Percentiles rank a stretch among this genome's conserved stretches.
phyloP scores from a whole-genome alignment of 2,888 invertebrate species.

The Drosophila prostipennis region DNA sequence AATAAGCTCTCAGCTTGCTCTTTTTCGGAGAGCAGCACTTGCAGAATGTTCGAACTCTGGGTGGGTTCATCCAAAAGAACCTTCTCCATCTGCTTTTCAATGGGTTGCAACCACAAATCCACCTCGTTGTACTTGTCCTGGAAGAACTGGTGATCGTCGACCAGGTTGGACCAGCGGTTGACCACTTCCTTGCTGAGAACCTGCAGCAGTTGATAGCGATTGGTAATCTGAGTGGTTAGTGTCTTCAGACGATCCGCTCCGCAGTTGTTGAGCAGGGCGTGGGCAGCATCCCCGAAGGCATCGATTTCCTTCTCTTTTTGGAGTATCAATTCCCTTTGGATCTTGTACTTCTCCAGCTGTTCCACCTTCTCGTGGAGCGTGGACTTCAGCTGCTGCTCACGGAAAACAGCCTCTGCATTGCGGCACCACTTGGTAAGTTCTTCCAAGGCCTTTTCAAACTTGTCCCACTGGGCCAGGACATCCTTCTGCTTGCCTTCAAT shows the following conservation, averaged over 20 bases:
- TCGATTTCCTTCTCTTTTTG: conserved; percentile 94
- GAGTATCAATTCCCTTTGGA: conserved; percentile 90
- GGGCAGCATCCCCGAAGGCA: conserved; percentile 94
- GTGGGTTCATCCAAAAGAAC: conserved; percentile 88
- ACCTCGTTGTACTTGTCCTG: conserved; percentile 90
- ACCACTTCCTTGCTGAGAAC: conserved; percentile 93
- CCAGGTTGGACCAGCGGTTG: conserved; percentile 92
- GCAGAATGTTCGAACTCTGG: conserved; percentile 88
- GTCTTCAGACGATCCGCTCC: conserved; percentile 94
- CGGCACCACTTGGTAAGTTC: conserved; percentile 94
- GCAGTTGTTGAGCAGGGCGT: conserved; percentile 92
- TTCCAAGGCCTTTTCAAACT: conserved; percentile 93
- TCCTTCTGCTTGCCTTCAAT: conserved; percentile 90
- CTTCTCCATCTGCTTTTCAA: conserved; percentile 89
- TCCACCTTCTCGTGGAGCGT: conserved; percentile 92
- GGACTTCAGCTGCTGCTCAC: conserved; percentile 93
- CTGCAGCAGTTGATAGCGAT: conserved; percentile 92
- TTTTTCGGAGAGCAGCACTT: conserved; percentile 90
- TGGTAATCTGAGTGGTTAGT: conserved; percentile 94
- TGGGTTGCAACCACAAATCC: conserved; percentile 90
- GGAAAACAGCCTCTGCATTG: conserved; percentile 91
- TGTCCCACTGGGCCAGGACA: conserved; percentile 92
- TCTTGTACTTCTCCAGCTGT: conserved; percentile 89
- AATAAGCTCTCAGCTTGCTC: conserved; percentile 94
- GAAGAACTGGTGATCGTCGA: conserved; percentile 92